A percentile compares a stretch with the other conserved stretches of the same genome.
Conservation (phyloP, 2,888 invertebrate genomes). For the Zygaena filipendulae region DNA sequence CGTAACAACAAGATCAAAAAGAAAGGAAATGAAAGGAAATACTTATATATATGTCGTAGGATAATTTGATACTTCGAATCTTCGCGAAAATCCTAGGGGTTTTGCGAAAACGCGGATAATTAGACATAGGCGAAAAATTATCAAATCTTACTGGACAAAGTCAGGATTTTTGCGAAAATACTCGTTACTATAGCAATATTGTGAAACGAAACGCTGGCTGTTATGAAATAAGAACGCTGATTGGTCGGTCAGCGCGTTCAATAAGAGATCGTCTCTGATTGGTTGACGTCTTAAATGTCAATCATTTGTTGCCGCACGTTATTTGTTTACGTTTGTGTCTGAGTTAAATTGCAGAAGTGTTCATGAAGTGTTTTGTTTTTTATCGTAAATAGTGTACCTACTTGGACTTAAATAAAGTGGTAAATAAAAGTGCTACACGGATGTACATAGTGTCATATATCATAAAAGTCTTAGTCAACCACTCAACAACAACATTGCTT, state of each 20-base stretch:
- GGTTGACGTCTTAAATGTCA: constrained; percentile 11
- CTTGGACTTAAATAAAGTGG: too few species aligned
- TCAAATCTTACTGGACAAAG: constrained; percentile 1
- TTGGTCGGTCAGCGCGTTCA: constrained; percentile 2
- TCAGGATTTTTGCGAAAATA: constrained; percentile 10
- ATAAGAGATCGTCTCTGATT: constrained; percentile 4
- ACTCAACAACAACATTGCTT: constrained; percentile 10
- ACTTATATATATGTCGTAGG: not conserved
- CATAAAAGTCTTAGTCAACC: too few species aligned
- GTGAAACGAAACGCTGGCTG: constrained; percentile 10
- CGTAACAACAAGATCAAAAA: constrained; percentile 1
- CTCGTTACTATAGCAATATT: constrained; percentile 9
- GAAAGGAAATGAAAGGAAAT: constrained; percentile 5
- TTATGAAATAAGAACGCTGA: constrained; percentile 11
- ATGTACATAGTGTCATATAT: too few species aligned
- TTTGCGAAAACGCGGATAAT: constrained; percentile 2
- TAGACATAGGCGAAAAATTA: constrained; percentile 1
- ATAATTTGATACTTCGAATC: constrained; percentile 5
- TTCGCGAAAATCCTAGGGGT: constrained; percentile 10
- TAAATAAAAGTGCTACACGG: too few species aligned
- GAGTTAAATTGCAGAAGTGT: constrained; percentile 9
- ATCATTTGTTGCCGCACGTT: constrained; percentile 9
- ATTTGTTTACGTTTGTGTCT: constrained; percentile 8
- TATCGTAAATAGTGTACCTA: too few species aligned
- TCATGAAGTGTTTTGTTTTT: constrained; percentile 6